phyloP scores from a whole-genome alignment of 1,140 invertebrate species.

The Zaprionus vittiger region DNA sequence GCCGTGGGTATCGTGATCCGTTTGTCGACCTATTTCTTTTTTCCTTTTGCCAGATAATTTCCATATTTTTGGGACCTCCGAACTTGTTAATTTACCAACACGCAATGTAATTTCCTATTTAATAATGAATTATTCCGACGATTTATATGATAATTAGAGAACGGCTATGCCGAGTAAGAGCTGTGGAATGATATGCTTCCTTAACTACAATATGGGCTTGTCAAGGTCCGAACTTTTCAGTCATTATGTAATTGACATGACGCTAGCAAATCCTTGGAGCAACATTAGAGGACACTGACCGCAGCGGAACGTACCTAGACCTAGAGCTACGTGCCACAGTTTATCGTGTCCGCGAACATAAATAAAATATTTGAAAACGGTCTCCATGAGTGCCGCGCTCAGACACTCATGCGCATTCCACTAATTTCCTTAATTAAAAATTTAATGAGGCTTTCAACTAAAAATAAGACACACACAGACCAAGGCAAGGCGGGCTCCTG shows the following conservation, averaged over 20 bases:
- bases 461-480: slow-evolving; percentile 56
- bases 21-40: slow-evolving; percentile 17
- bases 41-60: slow-evolving; percentile 49
- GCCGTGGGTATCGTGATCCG: slow-evolving; percentile 17
- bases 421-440: slow-evolving; percentile 79
- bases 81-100: slow-evolving; percentile 62
- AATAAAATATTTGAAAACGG: slow-evolving; percentile 30
- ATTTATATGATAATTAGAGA: slow-evolving; percentile 48
- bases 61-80: slow-evolving; percentile 22
- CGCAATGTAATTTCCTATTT: slow-evolving; percentile 69
- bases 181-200: slow-evolving; percentile 7
- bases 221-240: slow-evolving; percentile 5
- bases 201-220: background rate
- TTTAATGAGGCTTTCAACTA: slow-evolving; percentile 77
- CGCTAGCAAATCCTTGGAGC: slow-evolving; percentile 38
- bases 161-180: background rate
- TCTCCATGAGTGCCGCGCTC: background rate
- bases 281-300: slow-evolving; percentile 46
- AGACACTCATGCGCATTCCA: slow-evolving; percentile 36
- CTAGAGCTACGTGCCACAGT: background rate
- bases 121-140: slow-evolving; percentile 48
- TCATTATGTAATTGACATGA: slow-evolving; percentile 18
- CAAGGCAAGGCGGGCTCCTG: slow-evolving; percentile 3
- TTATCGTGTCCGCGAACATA: slow-evolving; percentile 1
- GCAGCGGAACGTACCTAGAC: background rate